phyloP scores from a whole-genome alignment of 2,797 vertebrate species.

The Hylomyscus alleni region DNA sequence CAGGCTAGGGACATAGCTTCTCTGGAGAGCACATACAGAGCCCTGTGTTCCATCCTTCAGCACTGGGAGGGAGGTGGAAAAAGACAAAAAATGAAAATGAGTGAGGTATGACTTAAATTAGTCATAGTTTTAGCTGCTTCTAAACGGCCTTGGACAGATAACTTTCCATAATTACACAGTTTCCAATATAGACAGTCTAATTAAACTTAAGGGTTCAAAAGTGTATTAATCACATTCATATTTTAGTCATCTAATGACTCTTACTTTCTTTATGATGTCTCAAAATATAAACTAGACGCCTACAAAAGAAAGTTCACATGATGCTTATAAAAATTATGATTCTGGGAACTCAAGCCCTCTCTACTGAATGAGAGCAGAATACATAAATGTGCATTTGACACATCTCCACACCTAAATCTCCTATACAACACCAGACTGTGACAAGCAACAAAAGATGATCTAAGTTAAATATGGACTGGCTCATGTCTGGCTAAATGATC shows the following conservation, averaged over 20 bases:
- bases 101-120: not conserved
- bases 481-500: not conserved
- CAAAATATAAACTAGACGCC: not conserved
- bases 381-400: slow-evolving; percentile 10
- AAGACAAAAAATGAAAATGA: not conserved
- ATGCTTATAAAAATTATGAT: slow-evolving; percentile 17
- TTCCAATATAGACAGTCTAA: slow-evolving; percentile 46
- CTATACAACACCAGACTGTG: not conserved
- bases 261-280: slow-evolving; percentile 42
- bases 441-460: not conserved
- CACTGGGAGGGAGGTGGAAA: accelerated
- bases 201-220: slow-evolving; percentile 12
- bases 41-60: not conserved
- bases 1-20: not conserved
- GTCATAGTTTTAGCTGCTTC: slow-evolving; percentile 16
- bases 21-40: not conserved
- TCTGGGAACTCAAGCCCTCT: not conserved
- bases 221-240: not conserved
- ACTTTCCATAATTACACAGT: not conserved
- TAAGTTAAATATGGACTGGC: not conserved
- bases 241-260: slow-evolving; percentile 25
- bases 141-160: slow-evolving; percentile 36
- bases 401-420: not conserved
- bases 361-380: not conserved
- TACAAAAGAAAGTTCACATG: slow-evolving; percentile 20